Base-by-base conservation (phyloP, 1,140 invertebrate genomes). In the Philopotamus ludificatus region DNA sequence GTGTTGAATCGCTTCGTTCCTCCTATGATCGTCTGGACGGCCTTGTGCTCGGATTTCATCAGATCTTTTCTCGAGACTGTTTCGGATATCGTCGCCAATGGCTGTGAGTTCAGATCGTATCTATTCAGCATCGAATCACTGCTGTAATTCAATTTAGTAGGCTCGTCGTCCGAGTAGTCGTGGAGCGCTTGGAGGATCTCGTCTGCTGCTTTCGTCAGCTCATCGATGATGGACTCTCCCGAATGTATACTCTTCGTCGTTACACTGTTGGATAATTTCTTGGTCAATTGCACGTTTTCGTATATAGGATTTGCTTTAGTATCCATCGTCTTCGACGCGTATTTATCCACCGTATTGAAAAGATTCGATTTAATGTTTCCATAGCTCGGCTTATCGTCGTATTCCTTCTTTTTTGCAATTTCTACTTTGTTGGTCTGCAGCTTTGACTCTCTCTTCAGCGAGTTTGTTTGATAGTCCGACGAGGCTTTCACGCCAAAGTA, bases 171-270 rank as follows among this genome's bases (percentile, higher is more conserved):
- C 0, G 79, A 78, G 61, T 81, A 82, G n/a, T 79, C 81, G 54
- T 81, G 81, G 0, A 82, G 77, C 9, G 79, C 80, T 70, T 78
- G 72, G 4, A 83, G 70, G 49, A 83, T 82, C 72, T 82, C 75
- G 73, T 82, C 80, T 4, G 81, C 81, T 12, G 81, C 81, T 71
- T 76, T 79, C 3, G 80, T 83, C 45, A 83, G 70, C 67, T 82
- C 81, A 47, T 82, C 80, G 47, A 83, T 71, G 45, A 83, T 81
- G 1, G 70, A 71, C 63, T 72, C 70, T 47, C 75, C 74, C 2
- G 69, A 65, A 62, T 26, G 71, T 23, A 67, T 70, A 8, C 45
- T 53, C 22, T 61, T 70, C 39, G 53, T 59, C 20, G 22, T 47
- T 18, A 59, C 26, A 15, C 58, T 26, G 23, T 39, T 65, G 3